phyloP scores from a whole-genome alignment of 1,140 invertebrate genomes.

The Calliphora vicina region DNA sequence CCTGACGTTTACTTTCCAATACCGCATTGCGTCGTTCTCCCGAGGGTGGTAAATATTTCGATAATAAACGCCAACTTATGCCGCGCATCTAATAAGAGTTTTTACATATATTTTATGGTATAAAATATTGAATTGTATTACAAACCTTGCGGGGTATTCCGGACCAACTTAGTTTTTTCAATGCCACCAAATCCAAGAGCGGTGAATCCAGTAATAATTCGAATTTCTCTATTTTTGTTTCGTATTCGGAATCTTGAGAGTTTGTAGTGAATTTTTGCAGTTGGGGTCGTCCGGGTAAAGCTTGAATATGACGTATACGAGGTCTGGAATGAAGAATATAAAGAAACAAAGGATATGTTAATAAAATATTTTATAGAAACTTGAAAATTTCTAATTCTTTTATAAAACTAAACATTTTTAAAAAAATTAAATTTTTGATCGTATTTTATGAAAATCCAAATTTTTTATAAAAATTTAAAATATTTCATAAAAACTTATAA shows the following conservation, averaged over 20 bases:
- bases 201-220: conserved; percentile 75
- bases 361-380: not conserved
- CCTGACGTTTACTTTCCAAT: conserved; percentile 88
- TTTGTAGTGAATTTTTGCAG: conserved; percentile 67
- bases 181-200: conserved; percentile 82
- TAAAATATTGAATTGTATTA: not conserved
- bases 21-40: conserved; percentile 83
- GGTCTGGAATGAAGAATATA: conserved; percentile 19
- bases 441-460: not conserved
- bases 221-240: conserved; percentile 86
- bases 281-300: conserved; percentile 71
- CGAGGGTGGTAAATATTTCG: conserved; percentile 92
- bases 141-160: conserved; percentile 88
- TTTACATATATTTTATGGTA: not conserved
- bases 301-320: conserved; percentile 41
- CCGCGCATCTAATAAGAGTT: conserved; percentile 66
- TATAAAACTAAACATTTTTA: no score
- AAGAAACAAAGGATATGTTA: not conserved
- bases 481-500: no score
- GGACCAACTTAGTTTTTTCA: conserved; percentile 93
- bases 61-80: conserved; percentile 72
- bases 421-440: not conserved
- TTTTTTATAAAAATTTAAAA: no score
- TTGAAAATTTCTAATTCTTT: not conserved
- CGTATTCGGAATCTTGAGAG: conserved; percentile 70